phyloP scores from a whole-genome alignment of 1,140 invertebrate species.

The Drosophila arawakana region DNA sequence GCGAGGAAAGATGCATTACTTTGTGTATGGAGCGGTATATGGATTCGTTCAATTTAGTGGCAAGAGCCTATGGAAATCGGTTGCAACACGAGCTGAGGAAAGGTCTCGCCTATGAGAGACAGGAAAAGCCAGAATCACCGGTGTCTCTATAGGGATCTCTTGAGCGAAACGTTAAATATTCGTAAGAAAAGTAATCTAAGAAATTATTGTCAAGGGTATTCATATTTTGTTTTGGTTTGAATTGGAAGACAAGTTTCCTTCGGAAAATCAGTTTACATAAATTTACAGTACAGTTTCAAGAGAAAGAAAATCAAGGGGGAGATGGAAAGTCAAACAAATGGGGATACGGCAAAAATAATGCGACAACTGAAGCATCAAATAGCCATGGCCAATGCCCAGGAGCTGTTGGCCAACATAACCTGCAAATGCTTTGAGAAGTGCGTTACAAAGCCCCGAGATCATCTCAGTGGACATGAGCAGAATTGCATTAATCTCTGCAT shows the following conservation, averaged over 20 bases:
- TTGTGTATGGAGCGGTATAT: slow-evolving; percentile 37
- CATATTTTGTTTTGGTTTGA: not conserved
- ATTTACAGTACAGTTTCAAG: slow-evolving; percentile 4
- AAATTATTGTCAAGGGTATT: not conserved
- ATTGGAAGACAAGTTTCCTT: not conserved
- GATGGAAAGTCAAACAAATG: slow-evolving; percentile 9
- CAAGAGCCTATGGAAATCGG: slow-evolving; percentile 8
- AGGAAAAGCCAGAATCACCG: not conserved
- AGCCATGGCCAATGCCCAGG: slow-evolving; percentile 35
- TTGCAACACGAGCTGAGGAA: slow-evolving; percentile 23
- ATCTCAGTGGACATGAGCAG: slow-evolving; percentile 23
- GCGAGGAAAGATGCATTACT: slow-evolving; percentile 29
- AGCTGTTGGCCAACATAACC: slow-evolving; percentile 32
- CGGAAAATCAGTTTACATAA: not conserved
- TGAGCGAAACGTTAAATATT: not conserved
- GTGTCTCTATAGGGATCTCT: not conserved
- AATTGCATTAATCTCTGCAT: slow-evolving; percentile 37
- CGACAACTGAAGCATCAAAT: slow-evolving; percentile 34
- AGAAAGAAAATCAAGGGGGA: not conserved
- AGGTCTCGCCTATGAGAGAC: not conserved
- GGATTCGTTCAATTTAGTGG: slow-evolving; percentile 32
- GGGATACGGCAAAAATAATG: slow-evolving; percentile 20
- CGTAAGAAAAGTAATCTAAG: not conserved
- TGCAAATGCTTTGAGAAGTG: slow-evolving; percentile 48
- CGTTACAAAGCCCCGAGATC: slow-evolving; percentile 19